Percentiles rank a stretch among this genome's conserved stretches.
These are phyloP conservation scores for Cybosia mesomella DNA, from an alignment of 2,888 invertebrate species.

Conservation along the genomic window DNA sequence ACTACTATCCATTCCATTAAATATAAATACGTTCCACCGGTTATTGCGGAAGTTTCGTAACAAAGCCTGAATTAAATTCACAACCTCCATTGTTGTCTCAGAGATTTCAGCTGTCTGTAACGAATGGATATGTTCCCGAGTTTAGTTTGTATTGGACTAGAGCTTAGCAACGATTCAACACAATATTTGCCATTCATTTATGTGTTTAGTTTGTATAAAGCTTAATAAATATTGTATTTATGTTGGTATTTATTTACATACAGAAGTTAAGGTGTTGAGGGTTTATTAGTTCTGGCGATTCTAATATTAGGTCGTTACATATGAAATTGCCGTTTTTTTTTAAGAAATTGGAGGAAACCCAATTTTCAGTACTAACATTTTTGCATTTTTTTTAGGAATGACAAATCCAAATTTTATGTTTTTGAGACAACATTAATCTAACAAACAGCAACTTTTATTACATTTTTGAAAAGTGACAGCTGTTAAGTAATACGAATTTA, in stretches of 20 bases:
- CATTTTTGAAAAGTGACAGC: no score
- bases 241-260: background rate
- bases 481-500: no score
- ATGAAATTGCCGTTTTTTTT: no score
- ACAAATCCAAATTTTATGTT: no score
- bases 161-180: constrained; percentile 5
- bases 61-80: background rate
- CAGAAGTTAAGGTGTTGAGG: background rate
- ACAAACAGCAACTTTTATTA: no score
- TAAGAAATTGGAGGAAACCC: no score
- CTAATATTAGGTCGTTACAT: no score
- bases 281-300: background rate
- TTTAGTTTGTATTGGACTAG: constrained; percentile 8
- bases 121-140: constrained; percentile 18
- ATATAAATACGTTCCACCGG: background rate
- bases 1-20: background rate
- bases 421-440: no score
- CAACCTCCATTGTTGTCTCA: background rate
- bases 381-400: no score
- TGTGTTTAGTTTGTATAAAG: background rate
- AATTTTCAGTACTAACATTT: no score
- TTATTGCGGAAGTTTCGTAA: constrained; percentile 5
- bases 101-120: constrained; percentile 12
- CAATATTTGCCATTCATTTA: background rate
- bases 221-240: no score